Base-by-base conservation (phyloP, 1,140 invertebrate genomes). In the Dendrolimus kikuchii region DNA sequence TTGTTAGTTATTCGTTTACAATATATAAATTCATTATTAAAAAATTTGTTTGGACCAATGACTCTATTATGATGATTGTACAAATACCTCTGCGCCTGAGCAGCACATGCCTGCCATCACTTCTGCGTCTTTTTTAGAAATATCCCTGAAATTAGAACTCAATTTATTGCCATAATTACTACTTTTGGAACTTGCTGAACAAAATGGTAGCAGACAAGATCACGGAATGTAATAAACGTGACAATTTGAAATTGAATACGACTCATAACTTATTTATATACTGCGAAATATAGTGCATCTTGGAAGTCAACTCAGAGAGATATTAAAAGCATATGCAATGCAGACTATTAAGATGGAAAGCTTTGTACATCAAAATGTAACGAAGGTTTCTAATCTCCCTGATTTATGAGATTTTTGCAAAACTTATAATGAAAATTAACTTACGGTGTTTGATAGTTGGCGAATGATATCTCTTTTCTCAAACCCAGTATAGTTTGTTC, bases 51-150 rank as follows among this genome's bases (percentile, higher is more conserved):
- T 75, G 70, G 70, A 75, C 72, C 70, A 69, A 67, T 65, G 53
- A 48, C n/a, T 9, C 37, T 41, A 38, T 10, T 23, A 38, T 48
- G 7, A 41, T 6, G 53, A 2, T 43, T 38, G 38, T 40, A 36
- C 8, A 58, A 37, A 5, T 52, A 80, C 74, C 69, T 67, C 66
- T 6, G 49, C 53, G 2, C 66, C 66, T 5, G 60, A 53, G 40
- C 66, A 77, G 42, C 68, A 71, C 51, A 77, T 69, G 6, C 68
- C 69, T 5, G 62, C 72, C 59, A 68, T 77, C 0, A 78, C 74
- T 48, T 74, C 70, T 0, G 64, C 79, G 42, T 82, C 77, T 48
- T 66, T 75, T 53, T 65, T 80, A 3, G 61, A 49, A 5, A 71
- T 58, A 45, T 71, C 66, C 48, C 79, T 82, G 49, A 43, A 74